These are phyloP conservation scores for Coluber constrictor DNA, from an alignment of 2,797 vertebrate species.

Conservation along the genomic window DNA sequence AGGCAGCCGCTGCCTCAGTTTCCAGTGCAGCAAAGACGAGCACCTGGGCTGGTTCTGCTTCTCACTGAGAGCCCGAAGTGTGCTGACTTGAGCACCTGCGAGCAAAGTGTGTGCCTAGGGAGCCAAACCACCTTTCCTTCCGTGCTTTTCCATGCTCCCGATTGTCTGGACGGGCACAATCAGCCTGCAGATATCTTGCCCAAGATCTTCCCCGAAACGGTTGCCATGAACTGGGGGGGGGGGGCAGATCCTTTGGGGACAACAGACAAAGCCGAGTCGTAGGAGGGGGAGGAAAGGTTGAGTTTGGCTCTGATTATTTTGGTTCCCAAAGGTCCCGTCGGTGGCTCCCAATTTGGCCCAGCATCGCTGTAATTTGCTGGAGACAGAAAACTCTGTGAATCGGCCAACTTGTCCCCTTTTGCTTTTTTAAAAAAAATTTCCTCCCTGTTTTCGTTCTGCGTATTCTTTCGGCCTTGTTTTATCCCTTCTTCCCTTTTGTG, in stretches of 20 bases:
- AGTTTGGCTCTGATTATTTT: constrained; percentile 61
- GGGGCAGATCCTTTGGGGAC: constrained; percentile 51
- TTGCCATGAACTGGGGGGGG: constrained; percentile 44
- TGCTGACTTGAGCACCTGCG: constrained; percentile 57
- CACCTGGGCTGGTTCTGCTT: constrained; percentile 58
- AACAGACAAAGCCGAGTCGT: constrained; percentile 60
- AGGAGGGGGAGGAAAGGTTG: constrained; percentile 41
- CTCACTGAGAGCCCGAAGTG: constrained; percentile 55
- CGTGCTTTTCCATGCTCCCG: constrained; percentile 49
- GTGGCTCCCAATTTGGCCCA: constrained; percentile 57
- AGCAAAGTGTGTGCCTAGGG: constrained; percentile 57
- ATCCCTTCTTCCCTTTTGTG: constrained; percentile 28
- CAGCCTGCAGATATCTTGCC: constrained; percentile 16
- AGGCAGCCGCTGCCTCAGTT: constrained; percentile 59
- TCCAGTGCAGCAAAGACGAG: constrained; percentile 58
- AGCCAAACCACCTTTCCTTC: constrained; percentile 52
- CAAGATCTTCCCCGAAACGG: constrained; percentile 38
- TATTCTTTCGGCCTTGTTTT: not conserved
- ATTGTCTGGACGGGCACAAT: constrained; percentile 41
- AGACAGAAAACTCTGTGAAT: constrained; percentile 45
- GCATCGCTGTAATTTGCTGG: constrained; percentile 52
- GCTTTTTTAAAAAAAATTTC: not conserved
- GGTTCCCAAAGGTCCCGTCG: constrained; percentile 36
- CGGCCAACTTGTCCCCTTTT: constrained; percentile 21
- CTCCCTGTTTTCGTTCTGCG: not conserved